Base-by-base conservation (phyloP, 2,797 vertebrate genomes). In the Nyctalus aviator region DNA sequence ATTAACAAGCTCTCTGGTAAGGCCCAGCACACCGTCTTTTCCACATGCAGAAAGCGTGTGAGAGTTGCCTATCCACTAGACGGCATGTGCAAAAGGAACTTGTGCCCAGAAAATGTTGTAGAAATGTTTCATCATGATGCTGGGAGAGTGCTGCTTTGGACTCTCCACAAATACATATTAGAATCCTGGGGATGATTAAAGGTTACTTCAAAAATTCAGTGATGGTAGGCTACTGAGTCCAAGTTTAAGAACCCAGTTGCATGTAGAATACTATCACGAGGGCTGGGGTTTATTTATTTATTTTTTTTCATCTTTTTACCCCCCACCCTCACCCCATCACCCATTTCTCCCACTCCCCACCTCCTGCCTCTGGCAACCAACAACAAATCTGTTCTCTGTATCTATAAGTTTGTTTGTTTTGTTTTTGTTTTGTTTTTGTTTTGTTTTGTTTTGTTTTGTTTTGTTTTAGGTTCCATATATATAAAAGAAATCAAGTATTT, bases 91-190 rank as follows among this genome's bases (percentile, higher is more conserved):
- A 93, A 96, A 76, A 95, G 95, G 96, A 94, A 97, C 77, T 96
- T 91, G 98, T 97, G 98, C 98, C 98, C 97, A 98, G 98, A 98
- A 98, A 98, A 91, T 23, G 95, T 53, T 53, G 50, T 46, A 85
- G 77, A 50, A 83, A 68, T 23, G 9, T 77, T n/a, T 88, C 41
- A 6, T 25, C 2, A 5, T 14, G 35, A 81, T 32, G n/a, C 53
- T 59, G 41, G 18, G 1, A 27, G 57, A 10, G 59, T 62, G 27
- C 59, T 46, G 27, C 18, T 84, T 77, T 82, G 86, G 71, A 55
- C 27, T 91, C 53, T 64, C 20, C 11, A 20, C 35, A 41, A 8
- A 68, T 44, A 68, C 32, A 11, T 32, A 57, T 32, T 41, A 73
- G 48, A 50, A 90, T 44, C 27, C 15, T 59, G 37, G 35, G 25